Evolutionary conservation across 2,113 vertebrate species (phyloP).

Genomic region (Heptranchias perlo): DNA sequence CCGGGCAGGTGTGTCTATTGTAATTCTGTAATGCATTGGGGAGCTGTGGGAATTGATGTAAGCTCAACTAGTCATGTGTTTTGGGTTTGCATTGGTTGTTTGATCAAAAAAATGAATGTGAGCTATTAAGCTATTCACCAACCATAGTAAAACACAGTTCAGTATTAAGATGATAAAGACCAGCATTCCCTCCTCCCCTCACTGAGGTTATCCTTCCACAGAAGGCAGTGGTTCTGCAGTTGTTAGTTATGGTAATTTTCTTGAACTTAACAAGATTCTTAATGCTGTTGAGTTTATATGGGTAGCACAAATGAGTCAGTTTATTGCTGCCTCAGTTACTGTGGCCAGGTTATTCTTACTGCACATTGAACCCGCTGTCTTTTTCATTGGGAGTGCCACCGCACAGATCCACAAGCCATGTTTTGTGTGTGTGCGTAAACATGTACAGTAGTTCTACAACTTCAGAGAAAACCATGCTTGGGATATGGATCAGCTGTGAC

Average conservation of each 20-base stretch:
- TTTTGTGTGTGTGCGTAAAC: neutral
- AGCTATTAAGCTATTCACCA: neutral
- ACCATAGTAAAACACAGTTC: neutral
- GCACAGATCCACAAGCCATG: neutral
- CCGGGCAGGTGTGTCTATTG: conserved; percentile 70
- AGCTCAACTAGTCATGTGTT: neutral
- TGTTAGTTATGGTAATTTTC: no score
- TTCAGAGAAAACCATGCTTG: neutral
- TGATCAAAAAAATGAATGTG: neutral
- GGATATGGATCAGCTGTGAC: neutral
- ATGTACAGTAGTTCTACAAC: neutral
- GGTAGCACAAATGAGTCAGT: neutral
- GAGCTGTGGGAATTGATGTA: neutral
- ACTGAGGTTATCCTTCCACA: neutral
- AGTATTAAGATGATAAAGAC: neutral
- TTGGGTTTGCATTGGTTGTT: neutral
- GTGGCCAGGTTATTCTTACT: neutral
- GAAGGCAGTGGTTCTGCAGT: neutral
- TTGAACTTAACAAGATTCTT: no score
- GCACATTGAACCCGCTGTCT: neutral
- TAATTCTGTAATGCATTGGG: neutral
- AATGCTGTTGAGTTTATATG: neutral
- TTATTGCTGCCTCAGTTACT: neutral
- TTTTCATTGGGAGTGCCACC: neutral
- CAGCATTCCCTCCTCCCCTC: neutral